Conservation (phyloP, 2,888 invertebrate species). For the Augiades crinisus region DNA sequence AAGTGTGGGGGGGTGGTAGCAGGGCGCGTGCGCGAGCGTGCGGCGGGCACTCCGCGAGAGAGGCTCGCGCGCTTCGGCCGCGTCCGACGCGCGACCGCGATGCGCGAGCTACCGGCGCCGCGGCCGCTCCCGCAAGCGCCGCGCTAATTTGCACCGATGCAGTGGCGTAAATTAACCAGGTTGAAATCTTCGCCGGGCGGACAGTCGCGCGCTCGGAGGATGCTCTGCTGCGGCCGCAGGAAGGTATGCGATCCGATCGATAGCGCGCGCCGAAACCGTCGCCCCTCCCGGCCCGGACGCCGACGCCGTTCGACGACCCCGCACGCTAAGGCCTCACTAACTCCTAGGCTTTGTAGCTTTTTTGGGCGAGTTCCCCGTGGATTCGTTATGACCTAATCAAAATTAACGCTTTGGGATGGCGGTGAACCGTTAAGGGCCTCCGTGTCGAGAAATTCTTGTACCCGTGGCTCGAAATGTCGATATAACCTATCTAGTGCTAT, state of each 20-base stretch:
- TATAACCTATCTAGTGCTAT: conserved; percentile 14
- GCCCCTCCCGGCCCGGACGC: conserved; percentile 77
- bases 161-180: conserved; percentile 92
- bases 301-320: conserved; percentile 78
- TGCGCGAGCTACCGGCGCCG: conserved; percentile 74
- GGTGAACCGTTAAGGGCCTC: conserved; percentile 4
- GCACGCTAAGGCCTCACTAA: conserved; percentile 58
- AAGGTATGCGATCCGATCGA: conserved; percentile 87
- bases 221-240: conserved; percentile 97
- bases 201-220: conserved; percentile 89
- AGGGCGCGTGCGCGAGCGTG: conserved; percentile 62
- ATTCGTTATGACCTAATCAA: conserved; percentile 14
- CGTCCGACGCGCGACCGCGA: conserved; percentile 67
- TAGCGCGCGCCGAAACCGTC: conserved; percentile 76
- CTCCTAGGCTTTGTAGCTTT: conserved; percentile 41
- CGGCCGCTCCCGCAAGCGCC: conserved; percentile 77
- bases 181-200: conserved; percentile 86
- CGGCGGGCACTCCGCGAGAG: conserved; percentile 74
- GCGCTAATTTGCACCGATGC: conserved; percentile 87
- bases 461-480: conserved; percentile 6
- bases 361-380: conserved; percentile 17
- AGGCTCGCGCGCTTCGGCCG: conserved; percentile 77
- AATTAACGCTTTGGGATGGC: conserved; percentile 17
- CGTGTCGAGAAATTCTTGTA: conserved; percentile 5
- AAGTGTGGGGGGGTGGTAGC: conserved; percentile 62